Evolutionary conservation across 2,797 vertebrate genomes (phyloP), one percentile per base, ranked within the genome.

Genomic region (Choloepus didactylus): DNA sequence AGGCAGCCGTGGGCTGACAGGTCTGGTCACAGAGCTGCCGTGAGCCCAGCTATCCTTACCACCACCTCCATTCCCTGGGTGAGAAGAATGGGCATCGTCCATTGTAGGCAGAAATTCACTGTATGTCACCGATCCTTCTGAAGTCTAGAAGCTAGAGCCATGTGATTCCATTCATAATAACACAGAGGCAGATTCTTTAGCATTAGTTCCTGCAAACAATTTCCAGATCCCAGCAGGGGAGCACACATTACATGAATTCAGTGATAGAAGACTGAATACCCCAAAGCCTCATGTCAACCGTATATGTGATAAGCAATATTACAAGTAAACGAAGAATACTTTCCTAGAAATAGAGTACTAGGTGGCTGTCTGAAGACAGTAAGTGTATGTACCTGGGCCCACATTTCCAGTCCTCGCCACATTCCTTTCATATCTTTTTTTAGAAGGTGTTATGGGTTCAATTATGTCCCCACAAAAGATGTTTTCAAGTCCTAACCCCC

Each of bases 371-470:
- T 35, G 6, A 66, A 38, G 31, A 9, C 59, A 49, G 41, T 19
- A 2, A 7, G 35, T 86, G 35, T 35, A 35, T 29, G 3, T 59
- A 23, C 0, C 12, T 15, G 1, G 16, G 3, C 41, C 2, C 2
- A 11, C 44, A 41, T 73, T 67, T 69, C 21, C 5, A 25, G 12
- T 96, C n/a, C 29, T 51, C n/a, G n/a, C 6, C 9, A 19, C 23
- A 27, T 6, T 46, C 16, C 67, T 18, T 83, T 82, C 23, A 59
- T 1, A 21, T 19, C 10, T 23, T 23, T 18, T 72, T 10, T 64
- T n/a, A 27, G 66, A 64, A 27, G 3, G 25, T 10, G 0, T 64
- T 54, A 54, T 54, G 51, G 51, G 51, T 15, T 54, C 12, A 56
- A 21, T 5, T 56, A 2, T 54, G 51, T 54, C 51, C 51, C 51